Percentiles rank a stretch among this genome's conserved stretches.
These are phyloP conservation scores for Atta colombica DNA, from an alignment of 1,140 invertebrate species.

Conservation along the genomic window DNA sequence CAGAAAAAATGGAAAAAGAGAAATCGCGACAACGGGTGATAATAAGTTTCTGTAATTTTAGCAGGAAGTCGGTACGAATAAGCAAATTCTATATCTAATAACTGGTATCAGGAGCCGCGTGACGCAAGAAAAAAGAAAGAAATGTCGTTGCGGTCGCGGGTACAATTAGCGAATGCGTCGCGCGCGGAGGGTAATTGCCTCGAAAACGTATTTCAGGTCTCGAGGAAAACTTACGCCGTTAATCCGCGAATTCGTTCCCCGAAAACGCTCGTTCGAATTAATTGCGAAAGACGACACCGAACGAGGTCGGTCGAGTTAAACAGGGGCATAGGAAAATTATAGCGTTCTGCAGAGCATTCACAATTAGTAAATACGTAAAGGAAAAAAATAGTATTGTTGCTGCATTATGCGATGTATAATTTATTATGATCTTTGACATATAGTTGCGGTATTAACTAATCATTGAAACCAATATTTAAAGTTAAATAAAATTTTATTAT, in stretches of 20 bases:
- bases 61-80: not conserved
- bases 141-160: slow-evolving; percentile 2
- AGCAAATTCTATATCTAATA: slow-evolving; percentile 45
- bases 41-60: slow-evolving; percentile 52
- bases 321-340: slow-evolving; percentile 9
- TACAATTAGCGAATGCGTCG: slow-evolving; percentile 49
- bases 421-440: not conserved
- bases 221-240: slow-evolving; percentile 43
- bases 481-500: no score
- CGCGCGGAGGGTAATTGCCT: slow-evolving; percentile 23
- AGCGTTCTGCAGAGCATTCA: not conserved
- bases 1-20: not conserved
- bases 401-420: not conserved
- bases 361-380: slow-evolving; percentile 4
- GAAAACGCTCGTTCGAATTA: slow-evolving; percentile 52
- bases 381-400: slow-evolving; percentile 7
- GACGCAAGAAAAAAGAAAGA: slow-evolving; percentile 4
- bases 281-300: slow-evolving; percentile 52
- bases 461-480: no score
- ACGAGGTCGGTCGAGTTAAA: slow-evolving; percentile 10
- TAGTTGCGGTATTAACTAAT: not conserved
- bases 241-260: slow-evolving; percentile 43
- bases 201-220: slow-evolving; percentile 35
- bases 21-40: slow-evolving; percentile 18
- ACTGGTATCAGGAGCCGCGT: slow-evolving; percentile 28